Evolutionary conservation across 2,888 invertebrate genomes (phyloP).

Genomic region (Ornithoptera alexandrae): DNA sequence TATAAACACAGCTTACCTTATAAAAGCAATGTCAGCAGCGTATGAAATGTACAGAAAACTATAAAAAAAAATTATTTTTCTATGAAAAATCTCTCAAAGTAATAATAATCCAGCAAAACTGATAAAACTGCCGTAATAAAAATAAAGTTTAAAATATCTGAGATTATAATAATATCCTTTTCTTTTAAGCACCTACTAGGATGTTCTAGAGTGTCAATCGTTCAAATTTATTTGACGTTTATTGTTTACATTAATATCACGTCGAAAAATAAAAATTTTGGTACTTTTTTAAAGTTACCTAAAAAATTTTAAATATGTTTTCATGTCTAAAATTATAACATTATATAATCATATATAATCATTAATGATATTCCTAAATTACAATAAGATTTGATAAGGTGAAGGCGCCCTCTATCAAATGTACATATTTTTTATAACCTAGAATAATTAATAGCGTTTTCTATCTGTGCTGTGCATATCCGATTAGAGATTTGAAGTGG

Average conservation of each 20-base stretch:
- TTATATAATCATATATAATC: neutral
- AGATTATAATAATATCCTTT: neutral
- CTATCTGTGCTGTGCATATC: slow-evolving; percentile 29
- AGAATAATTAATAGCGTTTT: slow-evolving; percentile 21
- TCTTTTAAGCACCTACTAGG: neutral
- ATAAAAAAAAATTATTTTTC: neutral
- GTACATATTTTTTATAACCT: slow-evolving; percentile 17
- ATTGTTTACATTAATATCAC: neutral
- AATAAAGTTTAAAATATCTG: neutral
- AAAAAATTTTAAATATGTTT: neutral
- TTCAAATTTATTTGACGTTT: neutral
- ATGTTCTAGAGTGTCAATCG: neutral
- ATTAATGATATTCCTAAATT: neutral
- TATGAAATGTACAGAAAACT: neutral
- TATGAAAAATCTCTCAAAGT: neutral
- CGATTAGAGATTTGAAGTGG: slow-evolving; percentile 32
- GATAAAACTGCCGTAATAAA: neutral
- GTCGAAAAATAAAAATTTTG: neutral
- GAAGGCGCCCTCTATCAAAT: slow-evolving; percentile 8
- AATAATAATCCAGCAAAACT: neutral
- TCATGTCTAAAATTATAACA: neutral
- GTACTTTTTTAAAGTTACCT: neutral
- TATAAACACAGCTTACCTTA: no score
- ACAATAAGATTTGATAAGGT: neutral
- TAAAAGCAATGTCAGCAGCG: neutral